Conservation (phyloP, 1,140 invertebrate genomes). For the Drosophila tropicalis region DNA sequence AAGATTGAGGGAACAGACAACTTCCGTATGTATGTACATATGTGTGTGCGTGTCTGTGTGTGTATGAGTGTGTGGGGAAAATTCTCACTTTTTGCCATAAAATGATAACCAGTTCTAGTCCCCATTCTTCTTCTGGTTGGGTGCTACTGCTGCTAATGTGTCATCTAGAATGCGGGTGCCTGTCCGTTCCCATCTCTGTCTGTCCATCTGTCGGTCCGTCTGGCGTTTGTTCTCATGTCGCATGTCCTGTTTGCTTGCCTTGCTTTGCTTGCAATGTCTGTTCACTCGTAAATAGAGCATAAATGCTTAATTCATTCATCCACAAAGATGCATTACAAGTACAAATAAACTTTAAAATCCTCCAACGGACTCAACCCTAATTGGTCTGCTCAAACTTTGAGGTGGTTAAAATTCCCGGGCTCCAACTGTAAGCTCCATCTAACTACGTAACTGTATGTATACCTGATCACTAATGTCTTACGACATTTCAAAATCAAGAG, state of each 20-base stretch:
- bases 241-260: slow-evolving; percentile 33
- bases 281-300: slow-evolving; percentile 54
- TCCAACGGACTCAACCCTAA: background rate
- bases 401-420: too few relatives aligned
- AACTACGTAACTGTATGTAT: too few relatives aligned
- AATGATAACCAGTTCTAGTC: slow-evolving; percentile 58
- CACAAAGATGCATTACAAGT: slow-evolving; percentile 57
- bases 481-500: too few relatives aligned
- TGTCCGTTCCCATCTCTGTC: slow-evolving; percentile 31
- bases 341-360: slow-evolving; percentile 27
- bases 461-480: too few relatives aligned
- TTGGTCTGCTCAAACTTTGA: too few relatives aligned
- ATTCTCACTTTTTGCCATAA: slow-evolving; percentile 63
- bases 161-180: slow-evolving; percentile 69
- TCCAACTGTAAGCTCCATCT: too few relatives aligned
- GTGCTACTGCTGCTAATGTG: slow-evolving; percentile 40
- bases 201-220: slow-evolving; percentile 32
- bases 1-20: slow-evolving; percentile 10
- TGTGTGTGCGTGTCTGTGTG: slow-evolving; percentile 4
- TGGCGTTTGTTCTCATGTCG: background rate
- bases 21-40: slow-evolving; percentile 40
- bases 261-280: background rate
- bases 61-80: slow-evolving; percentile 21
- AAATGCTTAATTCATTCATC: slow-evolving; percentile 78
- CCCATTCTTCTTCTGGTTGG: background rate